These are phyloP conservation scores for Conger conger DNA, from an alignment of 2,113 vertebrate species.

Conservation along the genomic window DNA sequence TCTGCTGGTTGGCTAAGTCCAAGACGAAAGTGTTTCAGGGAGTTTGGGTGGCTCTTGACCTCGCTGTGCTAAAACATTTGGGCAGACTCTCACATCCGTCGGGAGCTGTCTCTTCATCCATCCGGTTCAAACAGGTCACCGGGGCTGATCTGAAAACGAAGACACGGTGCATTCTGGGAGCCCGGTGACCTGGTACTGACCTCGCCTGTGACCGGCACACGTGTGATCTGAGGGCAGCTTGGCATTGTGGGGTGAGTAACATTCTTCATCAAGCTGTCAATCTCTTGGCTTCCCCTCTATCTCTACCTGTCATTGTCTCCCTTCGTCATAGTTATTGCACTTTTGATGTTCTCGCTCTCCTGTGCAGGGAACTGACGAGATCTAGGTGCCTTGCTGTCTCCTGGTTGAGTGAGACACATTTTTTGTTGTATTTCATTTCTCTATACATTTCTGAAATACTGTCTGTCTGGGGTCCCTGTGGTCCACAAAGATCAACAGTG, in stretches of 20 bases:
- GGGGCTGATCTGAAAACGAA: not conserved
- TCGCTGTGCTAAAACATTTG: not conserved
- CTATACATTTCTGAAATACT: too few relatives aligned
- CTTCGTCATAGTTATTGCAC: too few relatives aligned
- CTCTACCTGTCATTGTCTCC: too few relatives aligned
- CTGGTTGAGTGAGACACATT: too few relatives aligned
- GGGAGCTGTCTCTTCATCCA: not conserved
- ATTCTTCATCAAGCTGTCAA: too few relatives aligned
- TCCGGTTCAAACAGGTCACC: not conserved
- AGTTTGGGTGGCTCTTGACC: not conserved
- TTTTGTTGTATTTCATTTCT: too few relatives aligned
- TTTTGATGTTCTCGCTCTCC: too few relatives aligned
- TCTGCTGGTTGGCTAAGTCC: not conserved
- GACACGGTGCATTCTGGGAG: conserved; percentile 17
- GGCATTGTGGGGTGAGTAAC: too few relatives aligned
- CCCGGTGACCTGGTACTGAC: not conserved
- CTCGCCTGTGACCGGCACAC: not conserved
- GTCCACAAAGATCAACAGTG: too few relatives aligned
- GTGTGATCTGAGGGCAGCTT: not conserved
- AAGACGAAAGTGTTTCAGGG: not conserved
- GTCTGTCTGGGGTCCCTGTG: too few relatives aligned
- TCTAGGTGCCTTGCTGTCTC: not conserved
- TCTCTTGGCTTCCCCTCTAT: too few relatives aligned
- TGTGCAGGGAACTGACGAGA: not conserved
- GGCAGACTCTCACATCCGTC: not conserved